Base-by-base conservation (phyloP, 1,140 invertebrate species). In the Pogonomyrmex californicus region DNA sequence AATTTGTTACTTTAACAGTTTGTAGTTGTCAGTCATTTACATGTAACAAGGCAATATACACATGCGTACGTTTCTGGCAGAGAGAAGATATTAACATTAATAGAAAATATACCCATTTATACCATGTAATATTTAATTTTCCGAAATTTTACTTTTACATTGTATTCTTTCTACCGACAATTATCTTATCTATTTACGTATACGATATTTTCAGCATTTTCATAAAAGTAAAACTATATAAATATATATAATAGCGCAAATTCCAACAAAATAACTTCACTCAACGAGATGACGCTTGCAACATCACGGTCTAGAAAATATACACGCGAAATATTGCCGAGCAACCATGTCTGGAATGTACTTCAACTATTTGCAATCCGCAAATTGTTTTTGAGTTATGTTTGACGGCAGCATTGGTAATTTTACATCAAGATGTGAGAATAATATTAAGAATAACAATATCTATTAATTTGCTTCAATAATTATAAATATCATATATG, bases 141-240 rank as follows among this genome's bases (percentile, higher is more conserved):
- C 6, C 6, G 2, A 4, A 30, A 79, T 23, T 49, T 49, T n/a
- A 14, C 10, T 68, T 70, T 12, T 54, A 17, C n/a, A 38, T 17
- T 65, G 9, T 56, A 56, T 70, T 33, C 36, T 17, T 41, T 47
- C 54, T 47, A 68, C 9, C 4, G 36, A 36, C 36, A 70, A 81
- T 70, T 81, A 54, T 23, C 47, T 56, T 62, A 14, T 62, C 41
- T 2, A 54, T 58, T 54, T 44, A 17, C 17, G 23, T 44, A 2
- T 30, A 81, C 10, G 49, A 49, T 54, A 81, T 56, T 70, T 81
- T 81, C 63, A 70, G 23, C 36, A 44, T 44, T 70, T 70, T 51
- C 36, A 56, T 79, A 79, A 12, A 54, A 41, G 36, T 81, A 81
- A 68, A 81, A 81, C 63, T 70, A 47, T 56, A 68, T 58, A 81